phyloP scores from a whole-genome alignment of 2,797 vertebrate genomes.

The Muscicapa striata region DNA sequence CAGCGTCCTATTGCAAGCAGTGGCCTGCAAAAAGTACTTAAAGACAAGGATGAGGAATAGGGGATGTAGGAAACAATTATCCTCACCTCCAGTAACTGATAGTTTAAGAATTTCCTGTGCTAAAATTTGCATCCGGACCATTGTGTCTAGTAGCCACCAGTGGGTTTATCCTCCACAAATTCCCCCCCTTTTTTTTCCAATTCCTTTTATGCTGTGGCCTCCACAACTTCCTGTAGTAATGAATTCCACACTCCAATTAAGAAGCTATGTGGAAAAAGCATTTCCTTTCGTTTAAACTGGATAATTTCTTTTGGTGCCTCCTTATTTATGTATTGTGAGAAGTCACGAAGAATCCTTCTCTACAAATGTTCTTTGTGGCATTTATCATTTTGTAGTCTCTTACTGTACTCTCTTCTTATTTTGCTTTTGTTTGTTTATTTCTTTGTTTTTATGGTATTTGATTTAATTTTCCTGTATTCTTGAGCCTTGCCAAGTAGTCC shows the following conservation, averaged over 20 bases:
- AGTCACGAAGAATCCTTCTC: neutral
- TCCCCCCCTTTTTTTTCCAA: neutral
- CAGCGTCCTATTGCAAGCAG: neutral
- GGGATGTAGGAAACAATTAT: neutral
- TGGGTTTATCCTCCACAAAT: neutral
- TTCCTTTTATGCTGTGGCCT: slow-evolving; percentile 2
- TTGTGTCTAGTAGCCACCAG: slow-evolving; percentile 1
- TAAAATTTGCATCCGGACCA: slow-evolving; percentile 4
- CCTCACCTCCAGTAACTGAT: slow-evolving; percentile 6
- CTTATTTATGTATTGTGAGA: neutral
- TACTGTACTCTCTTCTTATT: neutral
- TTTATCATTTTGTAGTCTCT: neutral
- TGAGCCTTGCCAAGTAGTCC: neutral
- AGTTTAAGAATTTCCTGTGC: slow-evolving; percentile 43
- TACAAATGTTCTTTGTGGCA: neutral
- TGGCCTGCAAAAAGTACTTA: neutral
- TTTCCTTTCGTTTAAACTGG: slow-evolving; percentile 14
- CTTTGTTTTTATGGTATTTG: neutral
- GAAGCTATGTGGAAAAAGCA: slow-evolving; percentile 18
- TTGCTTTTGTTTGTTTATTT: neutral
- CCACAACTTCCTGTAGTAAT: slow-evolving; percentile 24
- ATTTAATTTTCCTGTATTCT: neutral
- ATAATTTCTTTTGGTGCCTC: neutral
- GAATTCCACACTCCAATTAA: slow-evolving; percentile 20
- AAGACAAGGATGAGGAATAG: neutral